Base-by-base conservation (phyloP, 1,140 invertebrate species). In the Drosophila ambigua region DNA sequence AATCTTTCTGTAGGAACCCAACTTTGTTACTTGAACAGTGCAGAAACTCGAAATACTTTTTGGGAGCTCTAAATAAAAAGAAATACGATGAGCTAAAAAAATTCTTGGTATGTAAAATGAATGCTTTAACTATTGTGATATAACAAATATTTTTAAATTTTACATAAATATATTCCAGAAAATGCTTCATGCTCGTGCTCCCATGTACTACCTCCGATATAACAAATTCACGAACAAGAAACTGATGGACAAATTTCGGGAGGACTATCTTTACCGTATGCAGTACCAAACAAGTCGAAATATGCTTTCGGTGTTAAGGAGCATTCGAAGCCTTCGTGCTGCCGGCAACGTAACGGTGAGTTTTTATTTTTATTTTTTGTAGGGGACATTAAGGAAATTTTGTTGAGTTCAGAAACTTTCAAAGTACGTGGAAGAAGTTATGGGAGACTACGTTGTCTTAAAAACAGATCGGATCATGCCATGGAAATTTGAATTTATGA, bases 401-500 rank as follows among this genome's bases (percentile, higher is more conserved):
- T 13, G 4, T 23, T 28, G 16, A 50, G 46, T 62, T n/a, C 6
- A 85, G 82, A 78, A 63, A 62, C 71, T 85, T 13, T 50, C 59
- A 2, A 72, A 53, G 8, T 89, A 83, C 46, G 65, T 91, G 16
- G 88, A 91, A 28, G 73, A 88, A 52, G 53, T 88, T 3, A 91
- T 91, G 90, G 84, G 88, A 11, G 64, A 90, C 46, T 91, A 90
- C 61, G 75, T 81, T 4, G 82, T 90, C 0, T 31, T 78, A 15
- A 91, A 91, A 72, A 91, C 90, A 1, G 44, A 64, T 63, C 69
- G 88, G 11, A 76, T 81, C 35, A 91, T 91, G 88, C 90, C 90
- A 0, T 90, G 90, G 84, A 91, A 91, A 62, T 84, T 87, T 51
- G 90, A 91, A 48, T 91, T 91, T 44, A 31, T 90, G 0, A 90